These are phyloP conservation scores for Andrena dorsata DNA, from an alignment of 2,888 invertebrate species.

Conservation along the genomic window DNA sequence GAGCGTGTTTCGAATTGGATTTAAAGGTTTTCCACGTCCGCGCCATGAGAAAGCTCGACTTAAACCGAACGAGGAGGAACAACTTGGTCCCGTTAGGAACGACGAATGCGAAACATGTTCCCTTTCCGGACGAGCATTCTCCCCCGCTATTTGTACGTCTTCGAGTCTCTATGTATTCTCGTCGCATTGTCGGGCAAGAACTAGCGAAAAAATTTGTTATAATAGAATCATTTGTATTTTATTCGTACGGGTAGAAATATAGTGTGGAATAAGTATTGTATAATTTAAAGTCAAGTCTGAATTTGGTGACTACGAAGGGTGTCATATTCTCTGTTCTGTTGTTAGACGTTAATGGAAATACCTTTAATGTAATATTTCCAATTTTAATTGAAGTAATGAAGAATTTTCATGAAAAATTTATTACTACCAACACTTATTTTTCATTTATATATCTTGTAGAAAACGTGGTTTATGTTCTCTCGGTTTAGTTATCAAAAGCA, in stretches of 20 bases:
- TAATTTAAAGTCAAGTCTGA: too few relatives aligned
- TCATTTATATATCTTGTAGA: too few relatives aligned
- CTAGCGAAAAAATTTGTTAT: not conserved
- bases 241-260: not conserved
- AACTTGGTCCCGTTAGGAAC: constrained; percentile 18
- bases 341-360: too few relatives aligned
- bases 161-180: not conserved
- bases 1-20: constrained; percentile 80
- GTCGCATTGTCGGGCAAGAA: not conserved
- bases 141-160: not conserved
- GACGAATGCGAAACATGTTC: constrained; percentile 55
- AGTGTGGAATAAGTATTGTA: too few relatives aligned
- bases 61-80: constrained; percentile 18
- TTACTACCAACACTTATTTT: too few relatives aligned
- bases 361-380: too few relatives aligned
- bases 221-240: not conserved
- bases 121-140: not conserved
- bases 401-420: too few relatives aligned
- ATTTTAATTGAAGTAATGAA: too few relatives aligned
- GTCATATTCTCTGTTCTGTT: too few relatives aligned
- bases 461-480: too few relatives aligned
- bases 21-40: constrained; percentile 51
- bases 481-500: not conserved
- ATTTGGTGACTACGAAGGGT: too few relatives aligned
- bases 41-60: not conserved